phyloP scores from a whole-genome alignment of 2,113 vertebrate genomes.

The Scomber colias region DNA sequence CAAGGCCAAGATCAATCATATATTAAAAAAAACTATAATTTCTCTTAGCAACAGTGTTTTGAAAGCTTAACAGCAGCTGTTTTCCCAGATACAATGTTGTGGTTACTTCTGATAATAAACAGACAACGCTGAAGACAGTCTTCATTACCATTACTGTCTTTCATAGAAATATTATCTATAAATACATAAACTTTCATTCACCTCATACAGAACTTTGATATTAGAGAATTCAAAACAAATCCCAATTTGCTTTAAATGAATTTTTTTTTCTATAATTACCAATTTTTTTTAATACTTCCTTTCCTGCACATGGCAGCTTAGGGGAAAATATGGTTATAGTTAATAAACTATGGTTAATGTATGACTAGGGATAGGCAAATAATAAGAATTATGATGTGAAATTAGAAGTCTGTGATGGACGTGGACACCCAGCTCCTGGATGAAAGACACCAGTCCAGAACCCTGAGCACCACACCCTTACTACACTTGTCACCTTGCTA shows the following conservation, averaged over 20 bases:
- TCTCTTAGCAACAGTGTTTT: background rate
- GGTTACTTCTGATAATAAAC: slow-evolving; percentile 3
- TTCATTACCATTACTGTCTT: slow-evolving; percentile 7
- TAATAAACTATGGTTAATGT: no score
- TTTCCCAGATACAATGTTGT: background rate
- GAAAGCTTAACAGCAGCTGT: background rate
- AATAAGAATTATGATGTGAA: background rate
- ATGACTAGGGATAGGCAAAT: background rate
- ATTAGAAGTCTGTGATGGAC: background rate
- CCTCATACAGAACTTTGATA: no score
- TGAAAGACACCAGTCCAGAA: background rate
- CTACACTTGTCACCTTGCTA: background rate
- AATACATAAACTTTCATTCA: background rate
- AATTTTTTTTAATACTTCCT: no score
- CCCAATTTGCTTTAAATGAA: no score
- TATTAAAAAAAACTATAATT: background rate
- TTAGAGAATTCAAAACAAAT: no score
- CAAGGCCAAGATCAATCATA: background rate
- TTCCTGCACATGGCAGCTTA: no score
- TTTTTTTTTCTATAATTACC: no score
- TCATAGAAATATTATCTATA: background rate
- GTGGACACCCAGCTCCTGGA: background rate
- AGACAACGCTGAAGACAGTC: background rate
- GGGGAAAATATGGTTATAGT: no score
- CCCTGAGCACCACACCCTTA: background rate